A percentile compares a stretch with the other conserved stretches of the same genome.
These are phyloP conservation scores for Ophonus ardosiacus DNA, from an alignment of 2,888 invertebrate genomes.

Conservation along the genomic window DNA sequence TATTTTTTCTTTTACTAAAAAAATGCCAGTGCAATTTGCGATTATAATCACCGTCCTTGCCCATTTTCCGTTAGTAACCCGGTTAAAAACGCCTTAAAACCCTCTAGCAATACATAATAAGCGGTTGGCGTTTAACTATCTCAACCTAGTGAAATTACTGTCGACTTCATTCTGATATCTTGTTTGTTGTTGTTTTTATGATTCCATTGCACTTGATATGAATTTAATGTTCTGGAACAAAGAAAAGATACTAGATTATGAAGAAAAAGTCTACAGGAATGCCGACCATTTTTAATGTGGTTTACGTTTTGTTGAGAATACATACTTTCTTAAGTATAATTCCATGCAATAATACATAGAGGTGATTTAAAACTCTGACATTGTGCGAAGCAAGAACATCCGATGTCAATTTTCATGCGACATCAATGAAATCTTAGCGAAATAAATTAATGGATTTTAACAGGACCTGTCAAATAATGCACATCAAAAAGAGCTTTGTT, in stretches of 20 bases:
- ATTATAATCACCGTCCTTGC: neutral
- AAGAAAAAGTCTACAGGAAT: neutral
- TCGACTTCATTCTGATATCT: neutral
- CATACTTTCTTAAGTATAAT: neutral
- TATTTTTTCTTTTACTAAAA: neutral
- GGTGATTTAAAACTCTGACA: neutral
- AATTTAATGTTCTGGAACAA: constrained; percentile 50
- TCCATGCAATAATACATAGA: no score
- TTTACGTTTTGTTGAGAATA: neutral
- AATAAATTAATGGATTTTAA: no score
- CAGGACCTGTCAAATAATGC: no score
- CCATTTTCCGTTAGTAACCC: neutral
- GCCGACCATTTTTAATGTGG: neutral
- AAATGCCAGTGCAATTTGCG: neutral
- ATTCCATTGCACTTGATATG: constrained; percentile 33
- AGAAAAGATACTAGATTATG: neutral
- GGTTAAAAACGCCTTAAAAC: neutral
- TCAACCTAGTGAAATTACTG: neutral
- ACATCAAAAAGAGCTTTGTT: no score
- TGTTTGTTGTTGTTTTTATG: constrained; percentile 29
- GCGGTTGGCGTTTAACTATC: neutral
- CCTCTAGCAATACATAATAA: neutral
- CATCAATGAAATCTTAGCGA: no score
- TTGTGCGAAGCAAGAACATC: no score
- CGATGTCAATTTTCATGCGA: no score